Conservation (phyloP, 2,797 vertebrate genomes). For the Acanthopagrus latus region DNA sequence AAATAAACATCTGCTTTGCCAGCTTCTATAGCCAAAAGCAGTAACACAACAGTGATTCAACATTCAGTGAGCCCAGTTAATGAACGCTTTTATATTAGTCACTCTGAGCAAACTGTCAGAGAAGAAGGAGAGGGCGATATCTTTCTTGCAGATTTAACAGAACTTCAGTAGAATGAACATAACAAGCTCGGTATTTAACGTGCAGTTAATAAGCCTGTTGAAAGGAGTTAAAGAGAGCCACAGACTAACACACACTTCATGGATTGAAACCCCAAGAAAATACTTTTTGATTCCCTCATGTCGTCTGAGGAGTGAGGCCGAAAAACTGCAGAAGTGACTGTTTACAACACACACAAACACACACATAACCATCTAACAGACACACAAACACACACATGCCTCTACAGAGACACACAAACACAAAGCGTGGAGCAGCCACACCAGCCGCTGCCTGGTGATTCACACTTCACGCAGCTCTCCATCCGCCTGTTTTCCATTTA, state of each 20-base stretch:
- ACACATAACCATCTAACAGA: not conserved
- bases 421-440: conserved; percentile 7
- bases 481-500: conserved; percentile 45
- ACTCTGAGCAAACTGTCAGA: conserved; percentile 1
- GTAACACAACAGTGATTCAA: conserved; percentile 19
- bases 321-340: too few relatives aligned
- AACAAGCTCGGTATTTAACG: not conserved
- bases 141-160: not conserved
- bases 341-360: too few relatives aligned
- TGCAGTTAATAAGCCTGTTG: not conserved
- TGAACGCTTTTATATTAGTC: conserved; percentile 19
- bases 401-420: conserved; percentile 17
- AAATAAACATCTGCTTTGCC: conserved; percentile 26
- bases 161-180: not conserved
- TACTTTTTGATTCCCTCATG: too few relatives aligned
- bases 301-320: too few relatives aligned
- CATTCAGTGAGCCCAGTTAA: conserved; percentile 5
- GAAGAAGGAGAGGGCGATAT: conserved; percentile 1
- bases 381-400: conserved; percentile 13
- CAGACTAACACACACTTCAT: conserved; percentile 24
- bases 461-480: conserved; percentile 23
- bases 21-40: conserved; percentile 5
- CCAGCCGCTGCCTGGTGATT: conserved; percentile 30
- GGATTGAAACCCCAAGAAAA: not conserved
- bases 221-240: conserved; percentile 27